Base-by-base conservation (phyloP, 1,140 invertebrate species). In the Pteromalus puparum region DNA sequence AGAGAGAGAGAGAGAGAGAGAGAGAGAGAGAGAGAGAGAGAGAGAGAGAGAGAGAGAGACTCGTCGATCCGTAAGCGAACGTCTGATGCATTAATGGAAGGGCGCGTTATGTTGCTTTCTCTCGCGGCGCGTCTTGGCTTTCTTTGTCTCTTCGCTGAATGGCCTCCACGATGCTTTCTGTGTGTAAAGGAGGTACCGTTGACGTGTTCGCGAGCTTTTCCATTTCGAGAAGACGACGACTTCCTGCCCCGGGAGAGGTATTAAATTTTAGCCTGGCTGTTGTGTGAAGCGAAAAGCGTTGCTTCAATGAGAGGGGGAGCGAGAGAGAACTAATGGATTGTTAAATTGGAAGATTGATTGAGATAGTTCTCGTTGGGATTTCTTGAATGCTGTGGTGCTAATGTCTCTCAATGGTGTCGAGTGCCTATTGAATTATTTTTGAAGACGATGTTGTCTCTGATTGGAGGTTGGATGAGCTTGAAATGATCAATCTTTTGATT, bases 1-100 rank as follows among this genome's bases (percentile, higher is more conserved):
- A 48, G 46, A 13, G 46, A 10, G 10, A 48, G 13, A 53, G 6
- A 61, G 4, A 61, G 53, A n/a, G 18, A 61, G 13, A 53, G 6
- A 61, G 4, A 61, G 53, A n/a, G 18, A 61, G 13, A 53, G 6
- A 61, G 4, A 61, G 53, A n/a, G 18, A 61, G n/a, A 48, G 10
- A 48, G 1, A 48, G 46, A 13, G 46, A 10, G 10, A 48, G 13
- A 53, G 6, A 61, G 4, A 61, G 53, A n/a, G 18, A 61, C 53
- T 82, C 46, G 42, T 46, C 73, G 68, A 70, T 70, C 68, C 68
- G 68, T 70, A 30, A 70, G 21, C 53, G 53, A 70, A 70, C 15
- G 26, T 61, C 53, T 61, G 53, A n/a, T n/a, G 26, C 68, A 70
- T 70, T 26, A 70, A 70, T 70, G 68, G 24, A 30, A 70, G 24